These are phyloP conservation scores for Leucoraja erinaceus DNA, from an alignment of 2,113 vertebrate genomes.

Conservation along the genomic window DNA sequence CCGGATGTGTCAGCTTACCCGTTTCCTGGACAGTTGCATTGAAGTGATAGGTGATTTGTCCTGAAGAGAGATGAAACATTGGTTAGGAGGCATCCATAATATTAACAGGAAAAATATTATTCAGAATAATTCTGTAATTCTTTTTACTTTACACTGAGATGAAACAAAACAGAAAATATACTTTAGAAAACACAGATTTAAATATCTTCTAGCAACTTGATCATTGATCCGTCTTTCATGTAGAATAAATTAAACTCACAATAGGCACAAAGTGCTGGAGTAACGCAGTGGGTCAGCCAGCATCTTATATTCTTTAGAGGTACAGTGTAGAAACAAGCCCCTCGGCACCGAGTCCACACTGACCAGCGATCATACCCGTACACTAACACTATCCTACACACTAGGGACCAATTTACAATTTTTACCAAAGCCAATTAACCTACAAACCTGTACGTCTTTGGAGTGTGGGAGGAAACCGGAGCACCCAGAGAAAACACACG, in stretches of 20 bases:
- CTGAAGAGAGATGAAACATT: constrained; percentile 48
- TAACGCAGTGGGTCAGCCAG: too few relatives aligned
- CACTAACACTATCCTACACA: too few relatives aligned
- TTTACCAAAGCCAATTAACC: too few relatives aligned
- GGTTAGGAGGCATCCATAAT: background rate
- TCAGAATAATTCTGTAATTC: background rate
- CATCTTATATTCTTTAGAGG: too few relatives aligned
- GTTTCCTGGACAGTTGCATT: constrained; percentile 67
- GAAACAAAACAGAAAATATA: background rate
- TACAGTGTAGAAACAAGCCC: too few relatives aligned
- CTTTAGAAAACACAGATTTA: background rate
- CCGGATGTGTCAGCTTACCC: constrained; percentile 51
- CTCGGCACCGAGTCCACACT: too few relatives aligned
- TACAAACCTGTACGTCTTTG: too few relatives aligned
- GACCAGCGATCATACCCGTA: too few relatives aligned
- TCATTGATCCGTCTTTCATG: background rate
- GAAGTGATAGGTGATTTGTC: constrained; percentile 65
- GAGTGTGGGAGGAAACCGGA: too few relatives aligned
- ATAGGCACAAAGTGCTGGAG: too few relatives aligned
- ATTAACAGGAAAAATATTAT: background rate
- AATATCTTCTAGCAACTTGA: background rate
- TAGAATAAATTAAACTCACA: background rate
- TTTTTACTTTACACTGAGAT: background rate
- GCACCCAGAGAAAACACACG: too few relatives aligned
- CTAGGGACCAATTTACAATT: too few relatives aligned